Base-by-base conservation (phyloP, 2,113 vertebrate genomes). In the Theristicus caerulescens region DNA sequence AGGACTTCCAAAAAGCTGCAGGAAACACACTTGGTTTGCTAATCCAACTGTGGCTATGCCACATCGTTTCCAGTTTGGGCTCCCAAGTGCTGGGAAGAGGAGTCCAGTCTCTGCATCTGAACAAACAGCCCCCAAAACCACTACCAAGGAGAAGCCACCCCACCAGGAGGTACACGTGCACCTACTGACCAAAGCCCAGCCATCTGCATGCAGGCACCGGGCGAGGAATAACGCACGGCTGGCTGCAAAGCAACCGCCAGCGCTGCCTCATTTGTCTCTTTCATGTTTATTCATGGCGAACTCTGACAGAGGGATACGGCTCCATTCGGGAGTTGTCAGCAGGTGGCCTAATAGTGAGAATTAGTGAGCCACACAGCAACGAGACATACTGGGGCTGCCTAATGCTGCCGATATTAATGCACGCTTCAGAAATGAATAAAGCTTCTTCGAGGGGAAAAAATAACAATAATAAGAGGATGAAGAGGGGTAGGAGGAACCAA, bases 391-490 rank as follows among this genome's bases (percentile, higher is more conserved):
- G 96, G 92, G 94, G 91, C 96, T 84, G 97, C 96, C 95, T 95
- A 67, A 91, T 94, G 95, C 95, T 59, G 80, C 96, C 27, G 11
- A 65, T 87, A 95, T 94, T 89, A 94, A 76, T 36, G 91, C 92
- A 9, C 2, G 64, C 96, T 55, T 90, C 94, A 85, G 73, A 25
- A 85, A 96, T 95, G 96, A 97, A 38, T 97, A 97, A 97, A 96
- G 96, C 96, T 96, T 94, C 95, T 89, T 94, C 31, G 91, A 96
- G 96, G 94, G 93, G 95, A 97, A 96, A 96, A 80, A 96, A 95
- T 88, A 88, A 95, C 93, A 93, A 73, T 25, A 2, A 76, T 67
- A 83, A 82, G 81, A 70, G 86, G 69, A 76, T 32, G 95, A 42
- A 64, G 89, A 93, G 65, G 91, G 49, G 73, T 4, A 65, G 88